Conservation (phyloP, 2,888 invertebrate species). For the Dasypogon diadema region DNA sequence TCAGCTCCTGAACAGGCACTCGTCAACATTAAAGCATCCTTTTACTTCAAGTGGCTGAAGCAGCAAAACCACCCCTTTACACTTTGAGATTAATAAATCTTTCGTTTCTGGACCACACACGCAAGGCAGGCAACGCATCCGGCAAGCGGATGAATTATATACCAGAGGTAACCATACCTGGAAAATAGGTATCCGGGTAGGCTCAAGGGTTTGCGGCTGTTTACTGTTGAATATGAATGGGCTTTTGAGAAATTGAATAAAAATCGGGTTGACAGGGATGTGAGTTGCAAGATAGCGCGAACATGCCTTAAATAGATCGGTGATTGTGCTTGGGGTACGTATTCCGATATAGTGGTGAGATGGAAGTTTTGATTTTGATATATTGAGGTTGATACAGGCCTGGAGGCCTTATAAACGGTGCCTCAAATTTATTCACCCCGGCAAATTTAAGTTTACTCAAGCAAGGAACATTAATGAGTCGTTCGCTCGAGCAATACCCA, state of each 20-base stretch:
- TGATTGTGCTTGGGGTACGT: not conserved
- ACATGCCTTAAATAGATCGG: conserved; percentile 2
- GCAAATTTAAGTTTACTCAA: not conserved
- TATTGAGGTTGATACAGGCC: not conserved
- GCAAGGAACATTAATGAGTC: conserved; percentile 10
- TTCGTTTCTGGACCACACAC: not conserved
- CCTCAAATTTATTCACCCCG: not conserved
- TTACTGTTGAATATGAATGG: conserved; percentile 24
- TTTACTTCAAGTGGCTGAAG: not conserved
- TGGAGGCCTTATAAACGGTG: not conserved
- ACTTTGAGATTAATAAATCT: conserved; percentile 29
- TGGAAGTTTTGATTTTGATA: not conserved
- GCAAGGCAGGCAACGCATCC: not conserved
- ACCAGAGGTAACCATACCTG: not conserved
- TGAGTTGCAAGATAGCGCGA: not conserved
- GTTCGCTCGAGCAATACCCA: not conserved
- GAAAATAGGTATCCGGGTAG: not conserved
- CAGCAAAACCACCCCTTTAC: not conserved
- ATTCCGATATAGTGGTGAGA: not conserved
- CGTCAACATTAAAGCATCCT: not conserved
- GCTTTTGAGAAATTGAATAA: conserved; percentile 30
- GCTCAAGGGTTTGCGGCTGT: not conserved
- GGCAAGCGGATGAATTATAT: not conserved
- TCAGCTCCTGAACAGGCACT: not conserved
- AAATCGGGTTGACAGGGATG: conserved; percentile 28